Evolutionary conservation across 2,113 vertebrate species (phyloP).

Genomic region (Brachypodius melanocephalos): DNA sequence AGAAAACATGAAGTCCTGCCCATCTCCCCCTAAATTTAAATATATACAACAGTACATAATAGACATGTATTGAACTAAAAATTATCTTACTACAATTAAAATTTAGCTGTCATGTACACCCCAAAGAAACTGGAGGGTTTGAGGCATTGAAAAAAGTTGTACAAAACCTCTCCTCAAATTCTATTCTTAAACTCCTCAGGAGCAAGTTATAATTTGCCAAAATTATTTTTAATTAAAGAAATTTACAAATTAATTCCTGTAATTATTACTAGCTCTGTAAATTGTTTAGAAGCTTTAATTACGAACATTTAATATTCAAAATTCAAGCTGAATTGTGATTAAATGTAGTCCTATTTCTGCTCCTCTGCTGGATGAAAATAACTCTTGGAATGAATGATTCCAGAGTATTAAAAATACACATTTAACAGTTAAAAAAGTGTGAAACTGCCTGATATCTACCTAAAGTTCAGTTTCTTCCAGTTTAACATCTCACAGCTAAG

Average conservation of each 20-base stretch:
- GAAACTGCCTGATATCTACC: neutral
- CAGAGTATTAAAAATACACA: neutral
- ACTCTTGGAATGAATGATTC: neutral
- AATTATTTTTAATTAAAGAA: constrained; percentile 33
- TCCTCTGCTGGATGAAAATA: neutral
- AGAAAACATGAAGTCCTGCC: neutral
- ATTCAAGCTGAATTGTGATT: constrained; percentile 14
- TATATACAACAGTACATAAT: neutral
- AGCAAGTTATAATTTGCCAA: neutral
- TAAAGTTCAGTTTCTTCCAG: neutral
- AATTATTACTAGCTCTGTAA: constrained; percentile 15
- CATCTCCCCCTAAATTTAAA: neutral
- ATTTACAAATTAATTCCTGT: neutral
- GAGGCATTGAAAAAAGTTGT: neutral
- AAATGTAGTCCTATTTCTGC: neutral
- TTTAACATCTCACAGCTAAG: neutral
- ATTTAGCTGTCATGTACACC: neutral
- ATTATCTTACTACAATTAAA: neutral
- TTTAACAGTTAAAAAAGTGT: neutral
- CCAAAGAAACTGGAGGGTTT: neutral
- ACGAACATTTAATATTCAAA: constrained; percentile 21
- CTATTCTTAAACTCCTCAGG: constrained; percentile 7
- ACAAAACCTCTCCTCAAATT: neutral
- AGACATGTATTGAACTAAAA: neutral
- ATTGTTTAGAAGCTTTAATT: constrained; percentile 31